Percentiles rank a stretch among this genome's conserved stretches.
Conservation (phyloP, 2,888 invertebrate genomes). For the Lottia scabra region DNA sequence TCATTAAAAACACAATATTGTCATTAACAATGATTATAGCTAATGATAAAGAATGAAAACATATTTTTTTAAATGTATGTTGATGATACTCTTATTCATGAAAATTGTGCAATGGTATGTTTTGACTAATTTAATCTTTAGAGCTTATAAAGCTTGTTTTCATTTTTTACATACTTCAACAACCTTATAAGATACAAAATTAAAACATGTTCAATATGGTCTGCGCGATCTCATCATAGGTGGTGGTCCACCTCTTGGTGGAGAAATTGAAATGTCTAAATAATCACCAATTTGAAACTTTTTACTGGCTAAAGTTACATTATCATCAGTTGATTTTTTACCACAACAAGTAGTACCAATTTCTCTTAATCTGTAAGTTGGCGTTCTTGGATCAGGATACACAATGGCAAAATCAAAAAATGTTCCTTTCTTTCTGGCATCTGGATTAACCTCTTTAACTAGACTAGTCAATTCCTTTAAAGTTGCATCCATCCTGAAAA, state of each 20-base stretch:
- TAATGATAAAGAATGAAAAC: too few species aligned
- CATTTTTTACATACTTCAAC: too few species aligned
- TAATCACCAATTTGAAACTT: slow-evolving; percentile 96
- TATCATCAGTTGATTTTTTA: slow-evolving; percentile 94
- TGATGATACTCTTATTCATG: too few species aligned
- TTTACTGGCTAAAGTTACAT: slow-evolving; percentile 81
- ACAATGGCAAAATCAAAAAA: slow-evolving; percentile 95
- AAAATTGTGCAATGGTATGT: too few species aligned
- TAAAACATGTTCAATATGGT: slow-evolving; percentile 21
- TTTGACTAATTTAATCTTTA: too few species aligned
- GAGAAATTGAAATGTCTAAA: slow-evolving; percentile 90
- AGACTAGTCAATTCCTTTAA: slow-evolving; percentile 94
- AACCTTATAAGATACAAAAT: too few species aligned
- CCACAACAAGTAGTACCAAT: slow-evolving; percentile 92
- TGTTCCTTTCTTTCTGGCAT: slow-evolving; percentile 94
- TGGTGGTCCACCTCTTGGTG: slow-evolving; percentile 48
- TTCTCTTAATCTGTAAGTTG: slow-evolving; percentile 81
- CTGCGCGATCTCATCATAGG: slow-evolving; percentile 35
- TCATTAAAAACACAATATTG: too few species aligned
- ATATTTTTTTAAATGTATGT: too few species aligned
- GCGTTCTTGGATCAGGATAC: slow-evolving; percentile 67
- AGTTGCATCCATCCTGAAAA: slow-evolving; percentile 83
- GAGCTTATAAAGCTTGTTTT: too few species aligned
- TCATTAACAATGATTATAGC: too few species aligned
- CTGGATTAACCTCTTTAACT: slow-evolving; percentile 98